Conservation (phyloP, 2,113 vertebrate genomes). For the Etheostoma cragini region DNA sequence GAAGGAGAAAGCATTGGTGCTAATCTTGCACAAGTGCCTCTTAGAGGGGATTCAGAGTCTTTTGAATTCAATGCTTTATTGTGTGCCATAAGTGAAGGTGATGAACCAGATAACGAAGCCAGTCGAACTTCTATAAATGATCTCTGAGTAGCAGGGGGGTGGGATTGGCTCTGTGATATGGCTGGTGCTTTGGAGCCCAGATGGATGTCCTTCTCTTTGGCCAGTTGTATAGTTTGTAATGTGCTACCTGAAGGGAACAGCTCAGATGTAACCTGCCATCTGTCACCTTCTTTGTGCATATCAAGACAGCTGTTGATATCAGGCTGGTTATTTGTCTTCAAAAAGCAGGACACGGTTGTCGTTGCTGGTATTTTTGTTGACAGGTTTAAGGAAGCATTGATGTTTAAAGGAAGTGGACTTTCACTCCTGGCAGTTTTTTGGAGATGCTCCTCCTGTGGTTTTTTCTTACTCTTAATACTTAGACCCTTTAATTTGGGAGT, state of each 20-base stretch:
- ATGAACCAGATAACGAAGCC: slow-evolving; percentile 74
- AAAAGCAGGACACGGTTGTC: slow-evolving; percentile 33
- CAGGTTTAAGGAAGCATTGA: slow-evolving; percentile 73
- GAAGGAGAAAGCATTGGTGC: slow-evolving; percentile 6
- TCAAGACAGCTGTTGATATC: slow-evolving; percentile 24
- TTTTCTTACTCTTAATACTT: slow-evolving; percentile 85
- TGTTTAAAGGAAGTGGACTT: slow-evolving; percentile 77
- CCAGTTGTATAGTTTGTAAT: slow-evolving; percentile 27
- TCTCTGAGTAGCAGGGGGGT: slow-evolving; percentile 77
- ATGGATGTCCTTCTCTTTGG: slow-evolving; percentile 47
- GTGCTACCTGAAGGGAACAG: background rate
- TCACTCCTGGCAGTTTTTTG: slow-evolving; percentile 55
- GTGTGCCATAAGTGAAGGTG: slow-evolving; percentile 53
- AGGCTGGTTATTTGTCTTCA: slow-evolving; percentile 68
- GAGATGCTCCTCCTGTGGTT: slow-evolving; percentile 68
- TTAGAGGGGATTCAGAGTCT: slow-evolving; percentile 21
- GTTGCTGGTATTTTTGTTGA: slow-evolving; percentile 72
- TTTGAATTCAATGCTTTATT: slow-evolving; percentile 39
- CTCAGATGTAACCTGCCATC: slow-evolving; percentile 49
- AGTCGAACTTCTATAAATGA: slow-evolving; percentile 87
- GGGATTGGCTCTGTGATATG: slow-evolving; percentile 23
- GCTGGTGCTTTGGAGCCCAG: background rate
- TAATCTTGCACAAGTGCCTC: slow-evolving; percentile 14
- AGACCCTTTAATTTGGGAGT: slow-evolving; percentile 86
- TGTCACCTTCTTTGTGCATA: slow-evolving; percentile 20